Evolutionary conservation across 2,888 invertebrate genomes (phyloP).

Genomic region (Eudemis profundana): DNA sequence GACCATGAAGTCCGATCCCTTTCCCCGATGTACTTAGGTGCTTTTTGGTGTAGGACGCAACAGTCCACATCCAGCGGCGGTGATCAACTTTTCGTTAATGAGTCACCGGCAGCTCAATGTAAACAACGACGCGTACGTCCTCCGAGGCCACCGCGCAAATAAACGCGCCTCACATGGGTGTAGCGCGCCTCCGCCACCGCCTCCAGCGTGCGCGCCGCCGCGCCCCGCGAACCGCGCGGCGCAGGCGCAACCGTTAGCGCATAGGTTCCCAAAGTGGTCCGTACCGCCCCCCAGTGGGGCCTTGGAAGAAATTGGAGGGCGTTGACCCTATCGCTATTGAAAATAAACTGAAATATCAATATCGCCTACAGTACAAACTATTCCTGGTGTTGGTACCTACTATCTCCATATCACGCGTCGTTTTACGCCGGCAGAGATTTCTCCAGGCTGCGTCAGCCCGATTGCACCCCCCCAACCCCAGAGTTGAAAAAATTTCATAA

Average conservation of each 20-base stretch:
- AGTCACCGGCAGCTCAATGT: constrained; percentile 67
- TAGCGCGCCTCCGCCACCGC: constrained; percentile 52
- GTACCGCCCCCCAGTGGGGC: too few relatives aligned
- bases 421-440: too few relatives aligned
- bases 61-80: constrained; percentile 41
- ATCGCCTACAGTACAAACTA: too few relatives aligned
- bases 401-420: too few relatives aligned
- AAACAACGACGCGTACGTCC: constrained; percentile 69
- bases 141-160: constrained; percentile 71
- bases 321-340: too few relatives aligned
- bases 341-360: too few relatives aligned
- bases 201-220: constrained; percentile 46
- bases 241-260: constrained; percentile 27
- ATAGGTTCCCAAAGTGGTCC: constrained; percentile 34
- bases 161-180: constrained; percentile 72
- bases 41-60: constrained; percentile 11
- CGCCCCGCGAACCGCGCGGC: constrained; percentile 23
- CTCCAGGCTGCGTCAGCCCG: too few relatives aligned
- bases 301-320: too few relatives aligned
- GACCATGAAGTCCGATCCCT: constrained; percentile 63
- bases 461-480: too few relatives aligned
- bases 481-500: too few relatives aligned
- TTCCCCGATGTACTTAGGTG: constrained; percentile 48
- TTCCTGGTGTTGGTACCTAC: too few relatives aligned
- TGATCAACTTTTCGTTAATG: constrained; percentile 67